Evolutionary conservation across 2,888 invertebrate genomes (phyloP), one percentile per base, ranked within the genome.

Genomic region (Chamaedrilus cognettii): DNA sequence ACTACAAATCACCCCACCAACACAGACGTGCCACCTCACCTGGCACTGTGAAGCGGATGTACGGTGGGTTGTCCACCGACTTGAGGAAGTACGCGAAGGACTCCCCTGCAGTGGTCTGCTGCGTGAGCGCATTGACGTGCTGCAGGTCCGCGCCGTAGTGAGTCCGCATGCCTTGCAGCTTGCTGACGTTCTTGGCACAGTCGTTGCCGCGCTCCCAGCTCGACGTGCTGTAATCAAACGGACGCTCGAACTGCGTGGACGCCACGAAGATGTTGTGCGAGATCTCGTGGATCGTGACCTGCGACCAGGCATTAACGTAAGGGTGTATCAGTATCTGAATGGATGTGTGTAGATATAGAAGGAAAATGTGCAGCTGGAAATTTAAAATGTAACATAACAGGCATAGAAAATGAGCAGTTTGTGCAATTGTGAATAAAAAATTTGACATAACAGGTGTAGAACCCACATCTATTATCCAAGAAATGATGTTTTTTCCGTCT

Each of bases 31-130:
- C 42, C 11, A 15, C 42, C 55, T 23, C 59, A 80, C 80, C 77
- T 72, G 74, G 75, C 28, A 80, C 75, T 30, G 70, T 70, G 57
- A 82, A 74, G 56, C 76, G 75, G 60, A 81, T 77, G 56, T 75
- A 74, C 1, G 81, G 79, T 2, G 74, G 72, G 30, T 60, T 72
- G 65, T 71, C 73, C 55, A 26, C 31, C 2, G 64, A 75, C 66
- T 71, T 76, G 64, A 72, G 71, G 72, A 77, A 77, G 59, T 82
- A 81, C 7, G 73, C 64, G 60, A 66, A 72, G 0, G 68, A 63
- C 7, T 57, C 55, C 3, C 62, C 62, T 3, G 28, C 61, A 7
- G 32, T 52, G 11, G 31, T 61, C 11, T 60, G 63, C 60, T 70
- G 60, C n/a, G 56, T 55, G 31, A 60, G 59, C n/a, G 70, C 59